Conservation (phyloP, 2,113 vertebrate genomes). For the Pygoscelis antarcticus region DNA sequence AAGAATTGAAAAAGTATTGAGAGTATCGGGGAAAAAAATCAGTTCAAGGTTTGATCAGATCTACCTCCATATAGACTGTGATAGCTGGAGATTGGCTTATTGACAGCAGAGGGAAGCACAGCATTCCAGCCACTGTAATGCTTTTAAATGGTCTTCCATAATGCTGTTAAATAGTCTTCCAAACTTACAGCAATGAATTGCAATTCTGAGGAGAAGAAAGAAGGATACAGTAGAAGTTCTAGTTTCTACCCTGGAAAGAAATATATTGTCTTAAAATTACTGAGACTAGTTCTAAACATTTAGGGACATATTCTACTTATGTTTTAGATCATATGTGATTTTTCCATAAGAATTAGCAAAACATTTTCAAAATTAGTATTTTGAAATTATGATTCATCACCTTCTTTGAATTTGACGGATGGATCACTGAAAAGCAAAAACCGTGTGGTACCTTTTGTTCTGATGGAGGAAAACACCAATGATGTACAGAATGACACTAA, state of each 20-base stretch:
- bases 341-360: neutral
- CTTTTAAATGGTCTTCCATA: neutral
- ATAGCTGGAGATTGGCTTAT: neutral
- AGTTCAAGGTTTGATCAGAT: neutral
- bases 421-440: neutral
- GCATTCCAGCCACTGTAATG: neutral
- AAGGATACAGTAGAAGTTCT: neutral
- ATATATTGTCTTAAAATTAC: neutral
- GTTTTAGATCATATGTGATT: neutral
- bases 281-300: neutral
- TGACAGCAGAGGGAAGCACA: neutral
- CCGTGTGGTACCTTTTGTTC: neutral
- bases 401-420: neutral
- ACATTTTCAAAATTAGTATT: neutral
- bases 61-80: neutral
- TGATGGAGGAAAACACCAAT: neutral
- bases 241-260: neutral
- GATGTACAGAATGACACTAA: neutral
- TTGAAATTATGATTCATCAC: neutral
- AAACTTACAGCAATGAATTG: neutral
- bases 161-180: neutral
- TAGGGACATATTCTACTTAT: neutral
- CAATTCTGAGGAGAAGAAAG: neutral
- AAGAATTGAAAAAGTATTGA: neutral
- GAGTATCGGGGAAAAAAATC: neutral